Evolutionary conservation across 2,888 invertebrate genomes (phyloP), one percentile per base, ranked within the genome.

Genomic region (Cryptocephalus primarius): DNA sequence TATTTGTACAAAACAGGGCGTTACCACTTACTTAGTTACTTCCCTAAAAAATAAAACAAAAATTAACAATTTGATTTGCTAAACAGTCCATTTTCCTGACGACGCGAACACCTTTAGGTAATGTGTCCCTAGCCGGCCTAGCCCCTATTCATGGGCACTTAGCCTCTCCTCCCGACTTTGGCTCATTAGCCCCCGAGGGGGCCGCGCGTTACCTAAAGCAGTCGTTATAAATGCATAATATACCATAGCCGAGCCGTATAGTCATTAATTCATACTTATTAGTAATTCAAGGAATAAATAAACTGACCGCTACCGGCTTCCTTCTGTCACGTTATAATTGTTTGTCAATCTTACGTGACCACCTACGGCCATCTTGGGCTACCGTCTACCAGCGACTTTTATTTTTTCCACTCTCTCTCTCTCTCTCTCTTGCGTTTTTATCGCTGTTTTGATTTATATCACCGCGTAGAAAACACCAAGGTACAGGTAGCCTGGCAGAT

Each of bases 301-400:
- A 58, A 54, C 50, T 51, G 52, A 50, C 53, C 49, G 60, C 61
- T 61, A 59, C 59, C 54, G 57, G 58, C 59, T 56, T 53, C 54
- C 55, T 57, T 56, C 55, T 58, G 60, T 61, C 61, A 56, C 48
- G 55, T 55, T 54, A 57, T 60, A 61, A 61, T 60, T 61, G 59
- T 61, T 61, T 61, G 61, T 61, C 61, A 61, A 61, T 61, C 60
- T 58, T 48, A 49, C 55, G 51, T 50, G 55, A 55, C 53, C 34
- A 48, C 58, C 54, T 32, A 33, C 41, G 45, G 53, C 53, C 48
- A 41, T 36, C 12, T n/a, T 36, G 36, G 36, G 53, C 52, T 55
- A 55, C 52, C 50, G 56, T 53, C 53, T 55, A 48, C 48, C 41
- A 22, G 22, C 22, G 22, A 22, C 22, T 22, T 22, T 22, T 22